Evolutionary conservation across 53 echinoderm and acorn worm genomes (phyloP).

Genomic region (Echinarachnius parma): DNA sequence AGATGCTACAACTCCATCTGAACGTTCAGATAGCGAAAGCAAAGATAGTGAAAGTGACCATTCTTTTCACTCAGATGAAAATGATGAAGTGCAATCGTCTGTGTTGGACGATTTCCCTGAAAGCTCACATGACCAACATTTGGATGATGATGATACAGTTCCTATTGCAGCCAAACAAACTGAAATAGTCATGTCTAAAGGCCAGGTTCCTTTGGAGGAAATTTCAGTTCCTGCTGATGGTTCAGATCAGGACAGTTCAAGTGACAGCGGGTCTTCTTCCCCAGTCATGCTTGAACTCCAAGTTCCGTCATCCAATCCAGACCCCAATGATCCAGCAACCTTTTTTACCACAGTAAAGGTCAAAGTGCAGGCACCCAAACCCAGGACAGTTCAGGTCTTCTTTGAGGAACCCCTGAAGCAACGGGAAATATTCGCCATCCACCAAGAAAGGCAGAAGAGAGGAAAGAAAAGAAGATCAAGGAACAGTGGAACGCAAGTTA

Average conservation of each 20-base stretch:
- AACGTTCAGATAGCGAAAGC: too few relatives aligned
- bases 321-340: conserved; percentile 37
- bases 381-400: conserved; percentile 69
- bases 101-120: background rate
- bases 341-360: conserved; percentile 63
- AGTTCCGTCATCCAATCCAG: conserved; percentile 48
- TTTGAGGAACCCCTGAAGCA: conserved; percentile 62
- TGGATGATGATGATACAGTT: conserved; percentile 29
- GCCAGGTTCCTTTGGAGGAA: conserved; percentile 26
- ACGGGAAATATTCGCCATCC: conserved; percentile 30
- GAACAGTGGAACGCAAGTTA: conserved; percentile 20
- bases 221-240: background rate
- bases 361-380: conserved; percentile 64
- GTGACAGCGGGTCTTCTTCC: conserved; percentile 36
- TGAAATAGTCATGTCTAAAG: conserved; percentile 16
- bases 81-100: background rate
- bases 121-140: background rate
- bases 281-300: conserved; percentile 58
- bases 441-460: conserved; percentile 38
- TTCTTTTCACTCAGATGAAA: conserved; percentile 4
- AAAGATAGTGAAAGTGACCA: too few relatives aligned
- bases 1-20: background rate
- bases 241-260: background rate
- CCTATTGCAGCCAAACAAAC: conserved; percentile 4
- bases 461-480: conserved; percentile 21